Evolutionary conservation across 2,113 vertebrate species (phyloP), one percentile per base, ranked within the genome.

Genomic region (Gobius niger): DNA sequence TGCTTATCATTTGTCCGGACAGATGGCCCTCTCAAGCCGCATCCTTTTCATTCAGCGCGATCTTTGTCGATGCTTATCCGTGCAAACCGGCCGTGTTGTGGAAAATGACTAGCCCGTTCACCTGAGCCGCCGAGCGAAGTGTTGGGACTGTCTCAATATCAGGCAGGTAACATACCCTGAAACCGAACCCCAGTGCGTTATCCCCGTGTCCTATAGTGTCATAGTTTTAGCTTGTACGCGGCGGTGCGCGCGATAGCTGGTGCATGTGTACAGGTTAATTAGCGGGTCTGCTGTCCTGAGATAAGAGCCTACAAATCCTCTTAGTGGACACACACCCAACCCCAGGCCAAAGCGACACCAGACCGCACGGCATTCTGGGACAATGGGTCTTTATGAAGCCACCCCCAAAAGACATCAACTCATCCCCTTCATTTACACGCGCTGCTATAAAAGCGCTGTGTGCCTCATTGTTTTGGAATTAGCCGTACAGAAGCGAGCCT

Each of bases 251-350:
- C 70, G 56, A 76, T 50, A 59, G 81, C 76, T 78, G 65, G 67
- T 47, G 65, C 76, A 82, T 68, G 83, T 4, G 24, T 76, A 69
- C 85, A 88, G 88, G 91, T 88, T 90, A 90, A 90, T 90, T 89
- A 89, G 79, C 70, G 82, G 78, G 88, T 85, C 87, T 88, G 84
- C 72, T 85, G 84, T 77, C 70, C 76, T 47, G 77, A 81, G 90
- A 91, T 92, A 92, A 91, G 89, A 82, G 81, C 74, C 75, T 69
- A 82, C 85, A 90, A 89, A 90, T 91, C 89, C 89, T 91, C 86
- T 91, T 91, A 91, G 70, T 68, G 85, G 77, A 72, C 76, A 76
- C 67, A 78, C 70, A 80, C 76, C 82, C 56, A 76, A 72, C 54
- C 24, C 24, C 63, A 51, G 68, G 54, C 80, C 82, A 50, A 53